Evolutionary conservation across 2,888 invertebrate genomes (phyloP).

Genomic region (Trisateles emortualis): DNA sequence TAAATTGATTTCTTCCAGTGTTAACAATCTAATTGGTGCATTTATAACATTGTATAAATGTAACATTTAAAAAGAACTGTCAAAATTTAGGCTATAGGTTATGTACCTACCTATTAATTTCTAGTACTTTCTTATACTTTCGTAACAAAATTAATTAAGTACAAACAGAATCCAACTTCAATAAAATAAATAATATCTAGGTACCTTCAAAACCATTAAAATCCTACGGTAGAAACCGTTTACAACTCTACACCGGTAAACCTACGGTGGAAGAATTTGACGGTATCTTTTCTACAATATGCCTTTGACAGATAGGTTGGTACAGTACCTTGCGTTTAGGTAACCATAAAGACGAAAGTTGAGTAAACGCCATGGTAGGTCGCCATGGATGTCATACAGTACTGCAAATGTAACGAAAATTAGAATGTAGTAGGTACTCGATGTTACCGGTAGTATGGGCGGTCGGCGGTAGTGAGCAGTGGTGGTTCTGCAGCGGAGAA

Average conservation of each 20-base stretch:
- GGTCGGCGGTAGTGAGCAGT: slow-evolving; percentile 48
- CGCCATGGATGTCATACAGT: slow-evolving; percentile 58
- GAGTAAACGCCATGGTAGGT: slow-evolving; percentile 31
- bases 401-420: slow-evolving; percentile 55
- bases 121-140: no score
- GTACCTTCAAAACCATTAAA: slow-evolving; percentile 31
- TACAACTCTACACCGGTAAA: slow-evolving; percentile 52
- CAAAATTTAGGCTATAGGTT: no score
- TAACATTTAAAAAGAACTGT: no score
- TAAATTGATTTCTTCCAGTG: background rate
- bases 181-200: background rate
- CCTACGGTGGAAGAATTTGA: slow-evolving; percentile 59
- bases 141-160: no score
- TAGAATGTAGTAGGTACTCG: slow-evolving; percentile 51
- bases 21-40: background rate
- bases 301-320: slow-evolving; percentile 70
- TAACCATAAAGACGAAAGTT: slow-evolving; percentile 58
- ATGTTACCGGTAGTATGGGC: slow-evolving; percentile 62
- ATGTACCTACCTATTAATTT: no score
- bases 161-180: background rate
- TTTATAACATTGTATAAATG: no score
- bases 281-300: slow-evolving; percentile 65
- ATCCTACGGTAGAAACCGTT: slow-evolving; percentile 42
- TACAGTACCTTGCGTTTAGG: slow-evolving; percentile 68
- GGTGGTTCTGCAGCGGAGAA: slow-evolving; percentile 54